Conservation (phyloP, 2,113 vertebrate species). For the Hippocampus barbouri region DNA sequence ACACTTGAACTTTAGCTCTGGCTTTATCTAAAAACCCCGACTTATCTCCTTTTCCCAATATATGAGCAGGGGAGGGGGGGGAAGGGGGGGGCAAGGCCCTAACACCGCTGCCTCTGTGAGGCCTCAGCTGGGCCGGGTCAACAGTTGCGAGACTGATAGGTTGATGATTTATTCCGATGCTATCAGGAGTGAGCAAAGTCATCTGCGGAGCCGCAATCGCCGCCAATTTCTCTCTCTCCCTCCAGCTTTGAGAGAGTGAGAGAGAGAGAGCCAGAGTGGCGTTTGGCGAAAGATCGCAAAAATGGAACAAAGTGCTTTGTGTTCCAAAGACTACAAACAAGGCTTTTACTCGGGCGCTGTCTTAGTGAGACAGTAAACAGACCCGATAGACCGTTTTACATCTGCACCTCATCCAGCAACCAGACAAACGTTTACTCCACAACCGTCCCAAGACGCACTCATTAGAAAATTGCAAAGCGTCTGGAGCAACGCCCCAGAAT, state of each 20-base stretch:
- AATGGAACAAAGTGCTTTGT: constrained; percentile 10
- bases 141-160: constrained; percentile 32
- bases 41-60: constrained; percentile 32
- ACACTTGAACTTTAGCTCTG: constrained; percentile 39
- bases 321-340: constrained; percentile 12
- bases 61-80: constrained; percentile 19
- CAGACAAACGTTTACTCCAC: neutral
- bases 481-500: neutral
- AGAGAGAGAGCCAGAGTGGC: constrained; percentile 27
- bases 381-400: constrained; percentile 4
- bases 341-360: constrained; percentile 1
- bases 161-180: constrained; percentile 32
- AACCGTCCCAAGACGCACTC: neutral
- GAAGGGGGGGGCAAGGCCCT: neutral
- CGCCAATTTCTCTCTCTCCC: neutral
- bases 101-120: constrained; percentile 20
- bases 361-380: constrained; percentile 4
- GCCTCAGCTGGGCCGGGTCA: constrained; percentile 59
- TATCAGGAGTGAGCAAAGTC: constrained; percentile 49
- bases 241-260: neutral
- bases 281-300: constrained; percentile 10
- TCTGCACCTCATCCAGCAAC: neutral
- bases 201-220: constrained; percentile 33
- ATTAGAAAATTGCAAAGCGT: neutral
- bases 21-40: constrained; percentile 30